These are phyloP conservation scores for Galbula dea DNA, from an alignment of 2,113 vertebrate genomes.

Conservation along the genomic window DNA sequence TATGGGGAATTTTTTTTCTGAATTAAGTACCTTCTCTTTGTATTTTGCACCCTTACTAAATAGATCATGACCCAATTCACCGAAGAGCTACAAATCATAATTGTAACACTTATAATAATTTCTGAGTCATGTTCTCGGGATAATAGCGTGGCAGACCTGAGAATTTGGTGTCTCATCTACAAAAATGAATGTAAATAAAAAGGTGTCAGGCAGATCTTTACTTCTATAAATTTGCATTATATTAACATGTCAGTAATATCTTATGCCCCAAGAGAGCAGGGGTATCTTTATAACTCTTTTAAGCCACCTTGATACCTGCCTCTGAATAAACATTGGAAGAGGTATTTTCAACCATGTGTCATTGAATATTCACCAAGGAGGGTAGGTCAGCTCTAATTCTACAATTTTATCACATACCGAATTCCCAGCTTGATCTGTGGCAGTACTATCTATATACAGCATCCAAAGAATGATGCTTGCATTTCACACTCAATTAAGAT, in stretches of 20 bases:
- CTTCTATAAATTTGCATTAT: not conserved
- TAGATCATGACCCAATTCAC: not conserved
- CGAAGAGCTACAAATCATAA: slow-evolving; percentile 1
- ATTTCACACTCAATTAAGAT: not conserved
- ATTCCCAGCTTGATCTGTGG: not conserved
- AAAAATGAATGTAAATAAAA: slow-evolving; percentile 1
- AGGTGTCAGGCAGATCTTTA: not conserved
- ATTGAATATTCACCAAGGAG: not conserved
- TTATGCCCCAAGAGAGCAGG: not conserved
- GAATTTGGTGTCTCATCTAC: not conserved
- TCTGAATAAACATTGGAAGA: not conserved
- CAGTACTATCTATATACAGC: not conserved
- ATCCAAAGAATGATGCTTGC: not conserved
- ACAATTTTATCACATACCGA: not conserved
- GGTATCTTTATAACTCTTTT: not conserved
- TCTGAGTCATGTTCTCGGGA: not conserved
- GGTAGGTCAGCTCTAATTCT: not conserved
- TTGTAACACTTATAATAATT: not conserved
- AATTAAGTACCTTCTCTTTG: not conserved
- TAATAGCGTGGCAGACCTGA: not conserved
- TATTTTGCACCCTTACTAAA: not conserved
- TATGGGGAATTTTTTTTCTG: not conserved
- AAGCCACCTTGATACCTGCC: not conserved
- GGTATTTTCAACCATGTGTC: not conserved
- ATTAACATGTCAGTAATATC: not conserved